Conservation (phyloP, 2,797 vertebrate species). For the Mus caroli region DNA sequence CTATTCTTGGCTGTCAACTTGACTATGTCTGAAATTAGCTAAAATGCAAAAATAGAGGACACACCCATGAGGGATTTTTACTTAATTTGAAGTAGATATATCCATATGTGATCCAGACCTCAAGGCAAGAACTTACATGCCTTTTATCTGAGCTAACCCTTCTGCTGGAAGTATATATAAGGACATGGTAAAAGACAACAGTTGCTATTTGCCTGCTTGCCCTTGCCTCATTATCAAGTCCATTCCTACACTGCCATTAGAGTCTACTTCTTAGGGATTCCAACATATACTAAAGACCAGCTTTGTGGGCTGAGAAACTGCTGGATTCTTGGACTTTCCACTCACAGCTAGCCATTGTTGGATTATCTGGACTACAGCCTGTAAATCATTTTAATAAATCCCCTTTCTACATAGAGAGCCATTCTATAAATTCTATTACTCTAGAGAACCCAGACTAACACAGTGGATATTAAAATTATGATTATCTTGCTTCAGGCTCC, state of each 20-base stretch:
- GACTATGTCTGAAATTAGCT: background rate
- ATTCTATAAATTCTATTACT: background rate
- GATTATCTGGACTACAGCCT: background rate
- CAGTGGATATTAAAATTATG: background rate
- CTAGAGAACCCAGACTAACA: background rate
- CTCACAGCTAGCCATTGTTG: background rate
- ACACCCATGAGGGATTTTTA: background rate
- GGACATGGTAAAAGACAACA: too few species aligned
- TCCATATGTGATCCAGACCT: background rate
- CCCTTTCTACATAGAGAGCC: background rate
- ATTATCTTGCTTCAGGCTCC: too few species aligned
- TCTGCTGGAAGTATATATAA: background rate
- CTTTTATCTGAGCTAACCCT: background rate
- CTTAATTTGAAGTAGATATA: background rate
- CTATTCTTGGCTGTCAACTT: background rate
- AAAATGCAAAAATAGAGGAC: background rate
- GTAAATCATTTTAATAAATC: background rate
- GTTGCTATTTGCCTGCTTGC: background rate
- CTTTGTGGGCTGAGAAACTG: background rate
- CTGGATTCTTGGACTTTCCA: too few species aligned
- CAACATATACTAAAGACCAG: too few species aligned
- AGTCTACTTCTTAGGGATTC: background rate
- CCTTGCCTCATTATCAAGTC: background rate
- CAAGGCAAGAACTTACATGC: background rate
- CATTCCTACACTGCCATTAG: background rate